A percentile compares a stretch with the other conserved stretches of the same genome.
Conservation (phyloP, 2,888 invertebrate genomes). For the Sipunculus nudus region DNA sequence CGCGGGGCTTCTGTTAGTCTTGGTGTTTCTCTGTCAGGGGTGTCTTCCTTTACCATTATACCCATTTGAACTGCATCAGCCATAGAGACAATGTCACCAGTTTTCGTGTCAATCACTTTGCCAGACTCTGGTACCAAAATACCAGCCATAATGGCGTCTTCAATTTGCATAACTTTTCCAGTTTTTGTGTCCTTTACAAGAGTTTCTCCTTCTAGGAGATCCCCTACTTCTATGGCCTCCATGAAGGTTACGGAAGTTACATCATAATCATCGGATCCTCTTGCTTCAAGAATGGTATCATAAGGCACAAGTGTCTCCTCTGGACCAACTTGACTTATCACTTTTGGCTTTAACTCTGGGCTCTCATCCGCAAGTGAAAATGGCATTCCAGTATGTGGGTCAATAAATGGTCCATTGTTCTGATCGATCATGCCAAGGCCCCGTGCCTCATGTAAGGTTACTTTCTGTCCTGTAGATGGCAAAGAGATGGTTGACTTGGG, state of each 20-base stretch:
- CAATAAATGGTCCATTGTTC: slow-evolving; percentile 66
- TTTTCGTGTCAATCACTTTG: slow-evolving; percentile 19
- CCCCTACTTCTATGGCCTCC: slow-evolving; percentile 78
- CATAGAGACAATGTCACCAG: slow-evolving; percentile 21
- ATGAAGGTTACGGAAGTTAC: no score
- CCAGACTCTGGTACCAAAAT: slow-evolving; percentile 21
- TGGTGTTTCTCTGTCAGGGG: not conserved
- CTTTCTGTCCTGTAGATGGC: slow-evolving; percentile 79
- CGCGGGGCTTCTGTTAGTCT: no score
- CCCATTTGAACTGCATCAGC: slow-evolving; percentile 20
- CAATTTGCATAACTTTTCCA: slow-evolving; percentile 78
- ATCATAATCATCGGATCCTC: no score
- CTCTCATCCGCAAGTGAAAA: slow-evolving; percentile 73
- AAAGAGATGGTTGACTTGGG: slow-evolving; percentile 71
- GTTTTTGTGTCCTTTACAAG: slow-evolving; percentile 79
- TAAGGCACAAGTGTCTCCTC: no score
- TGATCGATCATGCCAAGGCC: slow-evolving; percentile 64
- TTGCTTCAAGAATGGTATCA: no score
- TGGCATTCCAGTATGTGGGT: slow-evolving; percentile 62
- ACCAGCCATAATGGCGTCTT: slow-evolving; percentile 14
- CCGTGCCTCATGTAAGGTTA: slow-evolving; percentile 85
- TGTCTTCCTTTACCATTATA: slow-evolving; percentile 1
- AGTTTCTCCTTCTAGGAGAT: slow-evolving; percentile 75
- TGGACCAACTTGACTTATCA: no score
- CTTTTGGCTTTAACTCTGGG: no score